Evolutionary conservation across 2,888 invertebrate species (phyloP), one percentile per base, ranked within the genome.

Genomic region (Latrodectus elegans): DNA sequence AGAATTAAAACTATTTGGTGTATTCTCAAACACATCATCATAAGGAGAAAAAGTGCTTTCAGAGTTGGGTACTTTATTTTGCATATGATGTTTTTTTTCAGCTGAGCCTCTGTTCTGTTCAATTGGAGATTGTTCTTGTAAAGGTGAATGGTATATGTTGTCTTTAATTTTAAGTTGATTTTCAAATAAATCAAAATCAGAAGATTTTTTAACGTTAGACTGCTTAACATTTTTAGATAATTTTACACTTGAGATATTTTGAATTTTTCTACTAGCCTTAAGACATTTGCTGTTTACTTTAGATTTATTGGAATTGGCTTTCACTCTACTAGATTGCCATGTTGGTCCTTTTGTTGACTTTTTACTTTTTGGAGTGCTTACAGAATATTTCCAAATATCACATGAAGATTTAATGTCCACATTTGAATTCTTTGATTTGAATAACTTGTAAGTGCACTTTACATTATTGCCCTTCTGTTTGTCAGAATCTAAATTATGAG

Each of bases 311-410:
- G 38, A 38, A 38, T 38, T 38, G 11, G 60, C 60, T 10, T 60
- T 60, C 60, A 60, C n/a, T 60, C 10, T 10, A 60, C 14, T 60
- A 15, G 12, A 15, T 60, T 60, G 9, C 12, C 14, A 60, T 22
- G 11, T 68, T 38, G 68, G 67, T 26, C n/a, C 67, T 38, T 38
- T 38, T 22, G 38, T 15, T 9, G 15, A n/a, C 51, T 60, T 83
- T 75, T 55, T 80, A 80, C 3, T 14, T 60, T 83, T 75, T 49
- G 81, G 86, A 0, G 86, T 77, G 15, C 75, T 51, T 22, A 68
- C 14, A 49, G 71, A 15, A 8, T 60, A 81, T 75, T 76, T 86
- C 86, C 86, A 86, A 11, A 86, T 49, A 75, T 86, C 86, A 71
- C 70, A 76, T 15, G 86, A 67, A 10, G 76, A n/a, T 26, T 77